Conservation (phyloP, 2,888 invertebrate genomes). For the Ophraella communa region DNA sequence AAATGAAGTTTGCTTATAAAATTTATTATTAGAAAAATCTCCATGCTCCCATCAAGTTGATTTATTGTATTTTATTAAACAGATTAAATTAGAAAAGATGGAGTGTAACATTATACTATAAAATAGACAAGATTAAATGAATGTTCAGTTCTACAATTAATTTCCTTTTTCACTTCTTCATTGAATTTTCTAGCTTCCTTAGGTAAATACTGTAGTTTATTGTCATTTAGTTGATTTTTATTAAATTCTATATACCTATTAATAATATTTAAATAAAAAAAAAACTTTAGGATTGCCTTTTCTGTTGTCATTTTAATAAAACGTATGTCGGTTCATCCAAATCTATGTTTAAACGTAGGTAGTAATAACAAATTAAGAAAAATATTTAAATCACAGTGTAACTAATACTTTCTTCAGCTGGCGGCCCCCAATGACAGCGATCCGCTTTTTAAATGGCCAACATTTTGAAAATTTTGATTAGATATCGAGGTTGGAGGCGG, state of each 20-base stretch:
- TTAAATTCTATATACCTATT: no score
- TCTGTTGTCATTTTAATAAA: not conserved
- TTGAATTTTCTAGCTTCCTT: no score
- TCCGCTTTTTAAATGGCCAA: constrained; percentile 58
- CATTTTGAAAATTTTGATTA: constrained; percentile 63
- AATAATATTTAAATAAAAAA: no score
- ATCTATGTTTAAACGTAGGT: not conserved
- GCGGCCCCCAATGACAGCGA: constrained; percentile 67
- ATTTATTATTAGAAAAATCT: not conserved
- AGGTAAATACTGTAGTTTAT: not conserved
- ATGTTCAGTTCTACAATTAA: no score
- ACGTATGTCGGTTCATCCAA: not conserved
- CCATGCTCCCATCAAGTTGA: not conserved
- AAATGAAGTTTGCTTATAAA: constrained; percentile 1
- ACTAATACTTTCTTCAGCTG: constrained; percentile 64
- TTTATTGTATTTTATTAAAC: not conserved
- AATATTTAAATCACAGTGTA: constrained; percentile 38
- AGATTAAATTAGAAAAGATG: no score
- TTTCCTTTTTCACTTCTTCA: no score
- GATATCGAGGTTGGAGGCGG: constrained; percentile 56
- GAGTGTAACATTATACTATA: no score
- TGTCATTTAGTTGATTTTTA: not conserved
- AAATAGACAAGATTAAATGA: no score
- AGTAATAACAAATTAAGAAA: constrained; percentile 7
- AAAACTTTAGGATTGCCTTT: not conserved